A percentile compares a stretch with the other conserved stretches of the same genome.
Evolutionary conservation across 1,140 invertebrate genomes (phyloP).

Genomic region (Uloborus diversus): DNA sequence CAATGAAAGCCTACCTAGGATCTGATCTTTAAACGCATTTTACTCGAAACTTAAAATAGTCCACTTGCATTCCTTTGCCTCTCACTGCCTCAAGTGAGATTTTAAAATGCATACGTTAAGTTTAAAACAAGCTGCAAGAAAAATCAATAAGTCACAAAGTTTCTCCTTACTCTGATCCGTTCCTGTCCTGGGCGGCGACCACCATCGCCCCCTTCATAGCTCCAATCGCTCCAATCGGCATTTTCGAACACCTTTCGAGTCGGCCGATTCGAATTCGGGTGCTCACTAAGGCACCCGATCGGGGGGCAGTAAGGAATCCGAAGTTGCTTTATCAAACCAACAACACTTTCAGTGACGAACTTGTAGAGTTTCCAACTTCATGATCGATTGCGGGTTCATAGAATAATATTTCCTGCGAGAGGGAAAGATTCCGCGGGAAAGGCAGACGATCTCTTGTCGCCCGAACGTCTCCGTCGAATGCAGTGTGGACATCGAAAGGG

Average conservation of each 20-base stretch:
- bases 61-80: too few relatives aligned
- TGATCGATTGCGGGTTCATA: too few relatives aligned
- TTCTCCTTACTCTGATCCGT: slow-evolving; percentile 41
- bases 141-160: too few relatives aligned
- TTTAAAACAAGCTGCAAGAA: too few relatives aligned
- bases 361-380: too few relatives aligned
- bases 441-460: slow-evolving; percentile 20
- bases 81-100: too few relatives aligned
- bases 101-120: too few relatives aligned
- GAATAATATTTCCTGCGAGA: too few relatives aligned
- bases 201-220: slow-evolving; percentile 49
- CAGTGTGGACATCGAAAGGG: not conserved
- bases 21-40: too few relatives aligned
- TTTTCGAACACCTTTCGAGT: not conserved
- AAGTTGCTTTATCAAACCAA: not conserved
- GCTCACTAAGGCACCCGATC: not conserved
- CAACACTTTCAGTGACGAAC: not conserved
- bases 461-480: slow-evolving; percentile 1
- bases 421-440: not conserved
- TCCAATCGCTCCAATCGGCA: slow-evolving; percentile 40
- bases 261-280: not conserved
- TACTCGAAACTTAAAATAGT: too few relatives aligned
- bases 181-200: slow-evolving; percentile 19
- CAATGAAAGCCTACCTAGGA: too few relatives aligned
- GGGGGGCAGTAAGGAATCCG: not conserved